Base-by-base conservation (phyloP, 2,888 invertebrate species). In the Apodemia zela region DNA sequence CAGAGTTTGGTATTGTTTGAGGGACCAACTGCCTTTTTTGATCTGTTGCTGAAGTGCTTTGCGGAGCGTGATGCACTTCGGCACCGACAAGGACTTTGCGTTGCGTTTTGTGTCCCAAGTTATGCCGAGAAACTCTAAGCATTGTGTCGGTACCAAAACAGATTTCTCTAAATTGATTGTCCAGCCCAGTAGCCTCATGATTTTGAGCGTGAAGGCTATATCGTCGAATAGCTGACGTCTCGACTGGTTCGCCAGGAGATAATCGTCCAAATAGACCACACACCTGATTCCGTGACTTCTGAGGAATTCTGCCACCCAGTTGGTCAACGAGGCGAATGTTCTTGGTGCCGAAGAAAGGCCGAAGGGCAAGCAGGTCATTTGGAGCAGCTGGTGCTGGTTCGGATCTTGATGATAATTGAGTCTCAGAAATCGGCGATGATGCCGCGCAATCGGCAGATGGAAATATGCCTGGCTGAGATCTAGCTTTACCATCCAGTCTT, bases 221-320 rank as follows among this genome's bases (percentile, higher is more conserved):
- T 63, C 57, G 25, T 51, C 45, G 7, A 6, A 8, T 5, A 65
- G 60, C 18, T 59, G 47, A 1, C 49, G 1, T 58, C 11, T 29
- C n/a, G 42, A 64, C 15, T 64, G 67, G 45, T 63, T 61, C 0
- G 66, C 67, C 0, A 69, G 25, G n/a, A 73, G 60, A 59, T 70
- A 73, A 33, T 75, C 73, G 73, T 75, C 72, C 3, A 74, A 54
- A 51, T 74, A 77, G 0, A 76, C 74, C 17, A 76, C 49, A 1
- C 71, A 66, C 49, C 75, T 61, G 13, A 76, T 66, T 7, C 69
- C 69, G 47, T 49, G 38, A 13, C 54, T 47, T 59, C 73, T 59
- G 8, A 74, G 66, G 3, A 62, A 54, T 60, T 69, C 65, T 35
- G 72, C 74, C 7, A 73, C 25, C 72, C 73, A 74, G 63, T 74